Evolutionary conservation across 2,888 invertebrate species (phyloP), one percentile per base, ranked within the genome.

Genomic region (Chrysolina americana): DNA sequence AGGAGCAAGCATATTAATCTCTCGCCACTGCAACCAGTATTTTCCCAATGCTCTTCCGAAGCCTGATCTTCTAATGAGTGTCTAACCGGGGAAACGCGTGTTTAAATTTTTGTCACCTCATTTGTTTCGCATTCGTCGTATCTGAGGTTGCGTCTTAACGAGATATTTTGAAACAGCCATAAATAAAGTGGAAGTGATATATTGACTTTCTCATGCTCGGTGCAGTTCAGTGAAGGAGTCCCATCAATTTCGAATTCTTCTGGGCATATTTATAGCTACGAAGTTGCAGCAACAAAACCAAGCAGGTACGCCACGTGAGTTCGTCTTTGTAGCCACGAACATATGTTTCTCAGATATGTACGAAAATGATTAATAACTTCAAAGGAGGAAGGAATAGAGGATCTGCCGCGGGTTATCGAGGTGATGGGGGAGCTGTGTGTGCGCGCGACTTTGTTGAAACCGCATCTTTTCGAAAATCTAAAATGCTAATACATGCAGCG

Each of bases 221-320:
- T 75, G 75, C 75, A 71, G 68, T 75, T 75, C 71, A 50, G 71
- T 68, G 75, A 71, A 69, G 75, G 71, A 75, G 71, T 44, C 71
- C 69, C 75, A 75, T 75, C 71, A 75, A 75, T 75, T 75, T 50
- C 69, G 71, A 65, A 75, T 75, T 75, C 75, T 75, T 71, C 62
- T 50, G 41, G 71, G 71, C 68, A 69, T 75, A 75, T 75, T 75
- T 71, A 71, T 75, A 75, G 75, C 64, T 23, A 10, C 10, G 17
- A 68, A 64, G 48, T 56, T 68, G 76, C 72, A 66, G 44, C 59
- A 59, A 59, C 23, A 56, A 36, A 68, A 68, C 65, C 62, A 63
- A 41, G 28, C 53, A 21, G 68, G 36, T 41, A 44, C 70, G 63
- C 59, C 56, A 68, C 71, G 69, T 73, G 72, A 73, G 50, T 47